These are phyloP conservation scores for Euura saliciscinereae DNA, from an alignment of 1,140 invertebrate species.

Conservation along the genomic window DNA sequence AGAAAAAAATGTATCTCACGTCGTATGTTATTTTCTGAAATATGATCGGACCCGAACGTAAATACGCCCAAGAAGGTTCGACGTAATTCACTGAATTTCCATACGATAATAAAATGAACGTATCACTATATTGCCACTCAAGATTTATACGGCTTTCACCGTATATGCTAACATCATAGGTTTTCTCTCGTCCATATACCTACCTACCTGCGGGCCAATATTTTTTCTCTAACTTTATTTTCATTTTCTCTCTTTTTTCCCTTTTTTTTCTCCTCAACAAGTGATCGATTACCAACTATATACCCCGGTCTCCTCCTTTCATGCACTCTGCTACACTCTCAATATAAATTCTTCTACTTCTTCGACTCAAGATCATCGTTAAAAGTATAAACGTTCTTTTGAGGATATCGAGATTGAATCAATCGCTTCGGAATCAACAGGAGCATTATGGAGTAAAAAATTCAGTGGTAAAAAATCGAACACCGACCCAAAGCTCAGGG, in stretches of 20 bases:
- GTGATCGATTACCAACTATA: background rate
- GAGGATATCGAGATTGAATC: background rate
- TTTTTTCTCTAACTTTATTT: background rate
- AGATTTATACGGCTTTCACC: constrained; percentile 53
- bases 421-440: background rate
- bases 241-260: background rate
- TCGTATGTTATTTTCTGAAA: constrained; percentile 33
- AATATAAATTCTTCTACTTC: background rate
- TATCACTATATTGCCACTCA: constrained; percentile 41
- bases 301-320: background rate
- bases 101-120: constrained; percentile 58
- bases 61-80: constrained; percentile 46
- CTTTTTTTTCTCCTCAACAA: background rate
- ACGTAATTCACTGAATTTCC: constrained; percentile 57
- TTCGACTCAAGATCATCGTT: background rate
- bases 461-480: background rate
- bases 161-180: constrained; percentile 12
- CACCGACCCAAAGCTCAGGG: background rate
- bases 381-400: background rate
- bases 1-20: background rate
- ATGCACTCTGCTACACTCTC: background rate
- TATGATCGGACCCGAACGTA: constrained; percentile 48
- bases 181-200: background rate
- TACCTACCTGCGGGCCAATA: background rate
- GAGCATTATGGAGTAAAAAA: background rate